Percentiles rank a stretch among this genome's conserved stretches.
Evolutionary conservation across 1,140 invertebrate species (phyloP).

Genomic region (Drosophila nasuta): DNA sequence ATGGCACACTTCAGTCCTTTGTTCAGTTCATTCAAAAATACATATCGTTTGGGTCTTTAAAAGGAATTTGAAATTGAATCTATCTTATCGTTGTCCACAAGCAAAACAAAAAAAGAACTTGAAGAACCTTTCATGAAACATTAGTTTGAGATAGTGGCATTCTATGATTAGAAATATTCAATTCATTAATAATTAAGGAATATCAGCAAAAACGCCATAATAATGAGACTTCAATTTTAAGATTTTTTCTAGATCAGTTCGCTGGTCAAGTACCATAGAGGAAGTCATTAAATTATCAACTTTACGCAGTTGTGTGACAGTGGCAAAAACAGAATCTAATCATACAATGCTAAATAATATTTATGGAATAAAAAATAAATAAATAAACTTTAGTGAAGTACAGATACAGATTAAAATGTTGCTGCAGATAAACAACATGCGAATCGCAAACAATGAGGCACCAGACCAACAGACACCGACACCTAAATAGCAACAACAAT

Average conservation of each 20-base stretch:
- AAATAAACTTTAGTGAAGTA: constrained; percentile 49
- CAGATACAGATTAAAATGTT: constrained; percentile 77
- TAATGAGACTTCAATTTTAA: constrained; percentile 10
- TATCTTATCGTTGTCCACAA: constrained; percentile 19
- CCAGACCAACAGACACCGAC: constrained; percentile 62
- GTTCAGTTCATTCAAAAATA: constrained; percentile 2
- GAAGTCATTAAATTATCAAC: constrained; percentile 73
- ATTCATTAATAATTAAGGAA: constrained; percentile 37
- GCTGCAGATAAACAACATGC: constrained; percentile 69
- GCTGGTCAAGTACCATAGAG: constrained; percentile 36
- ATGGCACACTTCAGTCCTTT: constrained; percentile 19
- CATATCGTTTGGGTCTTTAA: not conserved
- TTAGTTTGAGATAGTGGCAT: constrained; percentile 11
- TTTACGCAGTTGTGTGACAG: constrained; percentile 36
- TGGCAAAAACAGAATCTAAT: constrained; percentile 60
- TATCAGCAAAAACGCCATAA: constrained; percentile 14
- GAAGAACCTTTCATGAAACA: constrained; percentile 30
- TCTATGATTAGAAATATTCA: constrained; percentile 22
- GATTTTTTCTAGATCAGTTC: constrained; percentile 21
- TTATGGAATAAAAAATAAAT: constrained; percentile 35
- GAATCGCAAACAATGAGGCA: constrained; percentile 35
- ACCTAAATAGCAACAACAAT: constrained; percentile 42
- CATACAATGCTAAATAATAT: constrained; percentile 66
- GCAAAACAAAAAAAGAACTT: constrained; percentile 6
- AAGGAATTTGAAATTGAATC: constrained; percentile 11